Percentiles rank a stretch among this genome's conserved stretches.
Conservation (phyloP, 2,888 invertebrate species). For the Tipula lateralis region DNA sequence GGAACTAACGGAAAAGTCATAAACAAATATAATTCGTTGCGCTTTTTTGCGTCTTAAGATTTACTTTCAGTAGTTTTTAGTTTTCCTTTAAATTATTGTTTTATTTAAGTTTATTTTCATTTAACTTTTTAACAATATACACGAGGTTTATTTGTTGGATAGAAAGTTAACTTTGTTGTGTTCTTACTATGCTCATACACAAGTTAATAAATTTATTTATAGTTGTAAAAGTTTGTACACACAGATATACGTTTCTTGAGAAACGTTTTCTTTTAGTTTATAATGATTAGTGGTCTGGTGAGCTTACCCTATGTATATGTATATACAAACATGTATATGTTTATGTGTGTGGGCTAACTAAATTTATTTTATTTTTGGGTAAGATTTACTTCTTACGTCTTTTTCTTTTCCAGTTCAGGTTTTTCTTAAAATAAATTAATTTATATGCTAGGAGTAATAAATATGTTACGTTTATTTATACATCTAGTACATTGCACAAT, state of each 20-base stretch:
- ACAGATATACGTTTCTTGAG: neutral
- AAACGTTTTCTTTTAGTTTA: neutral
- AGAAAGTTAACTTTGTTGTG: neutral
- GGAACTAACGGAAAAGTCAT: neutral
- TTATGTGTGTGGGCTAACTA: neutral
- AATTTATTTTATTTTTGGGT: neutral
- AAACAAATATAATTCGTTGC: neutral
- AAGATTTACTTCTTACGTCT: neutral
- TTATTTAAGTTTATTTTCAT: neutral
- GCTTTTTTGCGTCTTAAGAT: neutral
- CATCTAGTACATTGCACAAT: neutral
- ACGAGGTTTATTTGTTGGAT: neutral
- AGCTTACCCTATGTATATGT: neutral
- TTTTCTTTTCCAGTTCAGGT: neutral
- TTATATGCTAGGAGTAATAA: neutral
- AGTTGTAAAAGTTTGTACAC: neutral
- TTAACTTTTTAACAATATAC: slow-evolving; percentile 19
- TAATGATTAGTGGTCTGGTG: neutral
- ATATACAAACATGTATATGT: too few relatives aligned
- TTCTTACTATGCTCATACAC: neutral
- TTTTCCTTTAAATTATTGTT: slow-evolving; percentile 7
- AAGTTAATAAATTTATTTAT: neutral
- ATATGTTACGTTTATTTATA: neutral
- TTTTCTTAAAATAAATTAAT: slow-evolving; percentile 20
- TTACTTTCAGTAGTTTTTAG: neutral